Base-by-base conservation (phyloP, 2,113 vertebrate species). In the Acrocephalus arundinaceus region DNA sequence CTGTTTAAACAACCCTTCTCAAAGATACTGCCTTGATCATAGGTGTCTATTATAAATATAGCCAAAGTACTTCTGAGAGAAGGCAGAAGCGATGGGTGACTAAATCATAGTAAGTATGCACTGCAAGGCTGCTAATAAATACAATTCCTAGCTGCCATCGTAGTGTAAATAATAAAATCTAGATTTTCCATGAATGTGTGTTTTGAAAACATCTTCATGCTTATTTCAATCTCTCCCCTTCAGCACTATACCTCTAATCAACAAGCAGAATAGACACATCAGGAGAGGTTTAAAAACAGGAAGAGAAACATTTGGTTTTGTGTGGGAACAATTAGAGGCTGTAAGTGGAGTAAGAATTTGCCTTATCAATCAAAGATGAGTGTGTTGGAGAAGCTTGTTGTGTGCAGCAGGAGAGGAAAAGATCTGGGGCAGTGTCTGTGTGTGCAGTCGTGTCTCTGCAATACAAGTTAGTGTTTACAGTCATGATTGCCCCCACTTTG, bases 1-100 rank as follows among this genome's bases (percentile, higher is more conserved):
- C 66, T 93, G 87, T 96, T 98, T 95, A 95, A 97, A 73, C 89
- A 94, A 82, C 61, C 75, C 89, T 95, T 82, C n/a, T 97, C 92
- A 91, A 87, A 97, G 95, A 93, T 68, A 52, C 65, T 92, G 87
- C 87, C 95, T 97, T 97, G 83, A 94, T 96, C 83, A 24, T 87
- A 58, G 87, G 21, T 92, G 68, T 88, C 82, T 93, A 48, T 33
- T 85, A 59, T 94, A 97, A 98, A 97, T 92, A 92, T 12, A 96
- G 73, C 68, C 80, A n/a, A 79, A 80, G 71, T 86, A 90, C 49
- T 43, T 18, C 59, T 91, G 92, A 91, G 93, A 82, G 61, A 48
- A 48, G n/a, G 33, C 37, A 82, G 54, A 95, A 88, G 57, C 46
- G 58, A 61, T 84, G 81, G 66, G 57, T 22, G 16, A 96, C 96